Conservation (phyloP, 2,888 invertebrate species). For the Drosophila neutralis region DNA sequence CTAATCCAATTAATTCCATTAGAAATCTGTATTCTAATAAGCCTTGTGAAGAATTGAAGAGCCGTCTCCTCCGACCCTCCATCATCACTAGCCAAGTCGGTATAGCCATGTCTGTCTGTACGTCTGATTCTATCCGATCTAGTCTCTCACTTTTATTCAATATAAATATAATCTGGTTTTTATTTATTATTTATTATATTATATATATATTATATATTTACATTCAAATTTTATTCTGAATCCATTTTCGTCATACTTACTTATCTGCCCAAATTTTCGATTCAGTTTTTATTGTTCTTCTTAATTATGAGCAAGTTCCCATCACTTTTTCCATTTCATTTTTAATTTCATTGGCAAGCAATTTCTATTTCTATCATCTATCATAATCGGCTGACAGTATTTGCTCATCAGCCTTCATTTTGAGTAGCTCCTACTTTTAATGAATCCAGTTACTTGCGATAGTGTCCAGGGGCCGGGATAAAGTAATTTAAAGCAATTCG, state of each 20-base stretch:
- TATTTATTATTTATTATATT: too few species aligned
- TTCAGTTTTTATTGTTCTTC: not conserved
- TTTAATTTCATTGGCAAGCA: not conserved
- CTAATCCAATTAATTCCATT: not conserved
- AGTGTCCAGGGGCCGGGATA: conserved; percentile 20
- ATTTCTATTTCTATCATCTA: conserved; percentile 21
- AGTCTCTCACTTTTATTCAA: not conserved
- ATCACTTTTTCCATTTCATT: not conserved
- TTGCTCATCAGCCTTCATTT: conserved; percentile 7
- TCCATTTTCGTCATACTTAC: not conserved
- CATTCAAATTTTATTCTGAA: not conserved
- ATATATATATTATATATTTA: not conserved
- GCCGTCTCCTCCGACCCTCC: not conserved
- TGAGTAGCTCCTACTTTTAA: conserved; percentile 27
- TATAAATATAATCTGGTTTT: not conserved
- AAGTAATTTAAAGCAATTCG: conserved; percentile 66
- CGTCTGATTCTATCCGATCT: not conserved
- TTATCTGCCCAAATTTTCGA: not conserved
- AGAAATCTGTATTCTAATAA: not conserved
- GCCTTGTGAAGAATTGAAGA: not conserved
- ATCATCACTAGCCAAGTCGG: not conserved
- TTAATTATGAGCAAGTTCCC: not conserved
- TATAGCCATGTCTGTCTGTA: not conserved
- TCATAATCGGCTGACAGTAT: conserved; percentile 7
- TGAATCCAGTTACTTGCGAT: conserved; percentile 16